Conservation (phyloP, 2,113 vertebrate genomes). For the Pangasianodon gigas region DNA sequence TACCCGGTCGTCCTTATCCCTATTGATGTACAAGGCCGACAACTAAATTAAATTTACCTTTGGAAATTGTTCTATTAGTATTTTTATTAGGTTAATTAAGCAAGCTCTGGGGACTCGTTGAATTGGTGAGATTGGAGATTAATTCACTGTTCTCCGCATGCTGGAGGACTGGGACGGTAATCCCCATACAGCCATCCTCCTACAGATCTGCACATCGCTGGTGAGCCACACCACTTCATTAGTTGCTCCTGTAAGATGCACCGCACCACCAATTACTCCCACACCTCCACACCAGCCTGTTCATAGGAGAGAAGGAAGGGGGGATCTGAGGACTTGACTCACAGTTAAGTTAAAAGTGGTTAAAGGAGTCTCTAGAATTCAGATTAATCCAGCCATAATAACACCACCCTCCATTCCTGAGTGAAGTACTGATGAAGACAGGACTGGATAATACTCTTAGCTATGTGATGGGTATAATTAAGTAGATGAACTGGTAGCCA, state of each 20-base stretch:
- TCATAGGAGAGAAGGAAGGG: not conserved
- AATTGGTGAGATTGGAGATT: conserved; percentile 76
- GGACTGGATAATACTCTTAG: not conserved
- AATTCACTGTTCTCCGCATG: conserved; percentile 63
- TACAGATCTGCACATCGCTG: conserved; percentile 18
- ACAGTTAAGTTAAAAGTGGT: conserved; percentile 16
- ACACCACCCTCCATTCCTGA: not conserved
- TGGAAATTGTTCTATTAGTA: conserved; percentile 92
- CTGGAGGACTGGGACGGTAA: conserved; percentile 56
- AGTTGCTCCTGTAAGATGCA: conserved; percentile 14
- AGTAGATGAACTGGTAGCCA: conserved; percentile 1
- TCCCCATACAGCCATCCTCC: conserved; percentile 54
- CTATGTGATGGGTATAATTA: not conserved
- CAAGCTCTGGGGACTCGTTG: conserved; percentile 84
- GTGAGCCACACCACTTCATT: conserved; percentile 57
- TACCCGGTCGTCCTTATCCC: conserved; percentile 66
- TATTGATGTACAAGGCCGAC: conserved; percentile 84
- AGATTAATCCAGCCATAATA: conserved; percentile 8
- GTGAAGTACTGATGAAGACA: not conserved
- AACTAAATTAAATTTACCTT: conserved; percentile 97
- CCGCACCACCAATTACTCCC: conserved; percentile 29
- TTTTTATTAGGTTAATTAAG: conserved; percentile 97
- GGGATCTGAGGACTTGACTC: not conserved
- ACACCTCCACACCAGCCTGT: not conserved
- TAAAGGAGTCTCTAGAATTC: conserved; percentile 8